Conservation (phyloP, 2,888 invertebrate genomes). For the Drosophila gaucha region DNA sequence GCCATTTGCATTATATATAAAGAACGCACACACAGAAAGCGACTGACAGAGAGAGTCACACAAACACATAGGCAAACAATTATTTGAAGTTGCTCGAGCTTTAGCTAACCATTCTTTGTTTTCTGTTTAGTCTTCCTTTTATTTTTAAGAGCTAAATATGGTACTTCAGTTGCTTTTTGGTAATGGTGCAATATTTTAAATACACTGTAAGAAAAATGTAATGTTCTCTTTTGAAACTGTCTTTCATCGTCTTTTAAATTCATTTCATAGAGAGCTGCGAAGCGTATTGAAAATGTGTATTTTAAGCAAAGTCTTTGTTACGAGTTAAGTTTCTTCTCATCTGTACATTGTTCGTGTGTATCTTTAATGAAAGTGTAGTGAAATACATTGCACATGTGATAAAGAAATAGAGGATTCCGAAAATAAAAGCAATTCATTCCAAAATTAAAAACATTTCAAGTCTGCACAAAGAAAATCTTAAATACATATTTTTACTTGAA, state of each 20-base stretch:
- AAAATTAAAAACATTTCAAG: neutral
- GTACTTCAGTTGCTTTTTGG: conserved; percentile 13
- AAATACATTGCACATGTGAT: no score
- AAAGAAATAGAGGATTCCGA: no score
- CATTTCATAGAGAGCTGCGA: no score
- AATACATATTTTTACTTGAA: neutral
- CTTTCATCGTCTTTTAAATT: neutral
- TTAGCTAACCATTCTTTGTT: conserved; percentile 2
- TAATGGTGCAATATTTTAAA: conserved; percentile 7
- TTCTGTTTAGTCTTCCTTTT: conserved; percentile 5
- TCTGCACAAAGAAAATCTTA: neutral
- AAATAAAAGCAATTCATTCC: neutral
- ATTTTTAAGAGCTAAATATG: conserved; percentile 2
- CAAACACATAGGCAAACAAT: no score
- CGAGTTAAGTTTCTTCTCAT: no score
- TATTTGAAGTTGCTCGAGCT: conserved; percentile 40
- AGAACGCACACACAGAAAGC: neutral
- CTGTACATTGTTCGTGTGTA: no score
- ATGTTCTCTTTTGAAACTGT: no score
- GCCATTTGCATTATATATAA: conserved; percentile 55
- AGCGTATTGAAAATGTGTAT: neutral
- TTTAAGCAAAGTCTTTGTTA: neutral
- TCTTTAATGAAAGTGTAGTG: neutral
- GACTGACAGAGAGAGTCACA: neutral
- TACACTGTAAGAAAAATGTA: conserved; percentile 7